Evolutionary conservation across 2,888 invertebrate genomes (phyloP), one percentile per base, ranked within the genome.

Genomic region (Cheilosia grossa): DNA sequence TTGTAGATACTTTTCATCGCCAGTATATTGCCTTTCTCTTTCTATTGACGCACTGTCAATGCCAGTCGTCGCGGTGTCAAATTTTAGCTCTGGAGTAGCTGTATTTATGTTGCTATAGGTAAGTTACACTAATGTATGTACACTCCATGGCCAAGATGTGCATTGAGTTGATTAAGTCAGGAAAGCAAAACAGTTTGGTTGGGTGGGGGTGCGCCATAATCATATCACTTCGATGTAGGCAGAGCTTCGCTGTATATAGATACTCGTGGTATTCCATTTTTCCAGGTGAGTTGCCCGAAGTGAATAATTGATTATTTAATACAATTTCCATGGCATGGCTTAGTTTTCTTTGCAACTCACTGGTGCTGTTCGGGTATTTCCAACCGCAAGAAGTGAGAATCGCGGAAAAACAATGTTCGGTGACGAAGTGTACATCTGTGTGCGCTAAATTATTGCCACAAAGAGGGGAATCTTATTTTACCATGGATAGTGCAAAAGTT

Each of bases 281-380:
- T 80, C 74, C 74, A 80, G 80, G 66, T 80, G 80, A 83, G 70
- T 70, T 49, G 70, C 59, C 63, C 10, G 61, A 64, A 53, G 64
- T 59, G 66, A 61, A 70, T 70, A 74, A 83, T 80, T 80, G 83
- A 83, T 83, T 83, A 80, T 83, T 83, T 80, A 83, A 83, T 70
- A 74, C 51, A 75, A 80, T 83, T 70, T 70, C 58, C 24, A 69
- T 44, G 42, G 64, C 40, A 27, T 47, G 33, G 37, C 44, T 64
- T 54, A 54, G 17, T 37, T 27, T 13, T 59, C 49, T 27, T 19
- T 42, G 13, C 10, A 27, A 21, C 49, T 30, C 40, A 33, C 27
- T 40, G 24, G 2, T 2, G 9, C 13, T 54, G 15, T 47, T 47
- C 3, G 17, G 47, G 47, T 9, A 7, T 9, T 13, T 44, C 24